Evolutionary conservation across 2,797 vertebrate species (phyloP), one percentile per base, ranked within the genome.

Genomic region (Mormyrus proboscirostris): DNA sequence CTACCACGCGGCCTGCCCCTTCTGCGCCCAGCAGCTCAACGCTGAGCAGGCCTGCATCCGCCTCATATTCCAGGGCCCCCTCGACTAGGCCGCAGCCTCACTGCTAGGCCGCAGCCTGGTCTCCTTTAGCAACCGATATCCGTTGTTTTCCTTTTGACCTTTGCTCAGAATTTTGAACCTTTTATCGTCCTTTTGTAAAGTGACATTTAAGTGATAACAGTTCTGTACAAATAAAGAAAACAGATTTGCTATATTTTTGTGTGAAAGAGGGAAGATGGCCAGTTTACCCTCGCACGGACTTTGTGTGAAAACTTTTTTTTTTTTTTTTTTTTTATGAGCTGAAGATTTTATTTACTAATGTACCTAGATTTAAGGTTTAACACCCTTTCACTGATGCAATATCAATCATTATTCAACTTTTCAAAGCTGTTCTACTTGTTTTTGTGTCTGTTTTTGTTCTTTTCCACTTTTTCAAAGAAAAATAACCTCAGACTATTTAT

Each of bases 11-110:
- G 98, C 98, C 92, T 99, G 98, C 89, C 98, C 98, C 0, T 99
- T 99, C 95, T 99, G 98, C 0, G 98, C 97, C 4, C 97, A 98
- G 92, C 98, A 99, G 95, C 96, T 99, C 93, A 96, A 93, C 88
- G 97, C 97, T 10, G 98, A 99, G 95, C 98, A 98, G 92, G 97
- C 97, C 91, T 99, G 95, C 93, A 96, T 99, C 94, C 97, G 98
- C 97, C 98, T 99, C 93, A 99, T 99, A 95, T 99, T 99, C 96
- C 98, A 99, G 95, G 98, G 98, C 91, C 99, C 98, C 88, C 96
- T 99, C 41, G 98, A 99, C 96, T 99, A 97, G 94, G 73, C 51
- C 88, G n/a, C 84, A 33, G 57, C 44, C 88, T 59, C 44, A 29
- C 87, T 65, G 49, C n/a, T 50, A 65, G 88, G 90, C 91, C 91